These are phyloP conservation scores for western clawed frog (Xenopus tropicalis) DNA, from an alignment of 2,113 vertebrate genomes.

Conservation along the genomic window DNA sequence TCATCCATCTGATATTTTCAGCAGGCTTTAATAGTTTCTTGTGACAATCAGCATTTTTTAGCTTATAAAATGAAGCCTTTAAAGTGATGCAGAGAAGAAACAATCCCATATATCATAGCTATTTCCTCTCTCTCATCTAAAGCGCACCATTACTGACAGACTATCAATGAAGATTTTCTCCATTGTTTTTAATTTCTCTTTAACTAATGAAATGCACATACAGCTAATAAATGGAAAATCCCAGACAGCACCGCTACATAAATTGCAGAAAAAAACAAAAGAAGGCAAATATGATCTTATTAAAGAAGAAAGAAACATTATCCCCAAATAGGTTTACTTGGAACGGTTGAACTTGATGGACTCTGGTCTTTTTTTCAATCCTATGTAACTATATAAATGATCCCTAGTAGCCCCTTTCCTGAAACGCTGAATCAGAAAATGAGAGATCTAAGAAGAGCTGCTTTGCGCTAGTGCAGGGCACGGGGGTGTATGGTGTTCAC, in stretches of 20 bases:
- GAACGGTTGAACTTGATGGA: no score
- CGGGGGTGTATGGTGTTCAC: no score
- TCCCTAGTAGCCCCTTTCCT: no score
- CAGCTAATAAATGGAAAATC: slow-evolving; percentile 40
- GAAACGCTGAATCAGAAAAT: no score
- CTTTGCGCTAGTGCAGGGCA: no score
- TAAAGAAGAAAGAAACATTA: no score
- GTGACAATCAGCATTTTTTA: slow-evolving; percentile 61
- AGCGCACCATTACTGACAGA: slow-evolving; percentile 11
- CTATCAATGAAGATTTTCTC: not conserved
- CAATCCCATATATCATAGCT: slow-evolving; percentile 52
- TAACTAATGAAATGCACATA: slow-evolving; percentile 37
- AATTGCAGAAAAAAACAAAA: slow-evolving; percentile 21
- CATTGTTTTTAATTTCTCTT: slow-evolving; percentile 19
- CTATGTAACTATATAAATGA: no score
- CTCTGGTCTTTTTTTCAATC: no score
- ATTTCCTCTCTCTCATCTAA: slow-evolving; percentile 23
- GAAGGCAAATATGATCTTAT: no score
- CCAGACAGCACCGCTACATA: slow-evolving; percentile 6
- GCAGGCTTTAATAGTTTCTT: slow-evolving; percentile 61
- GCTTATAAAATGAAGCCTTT: slow-evolving; percentile 57
- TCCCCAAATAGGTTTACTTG: no score
- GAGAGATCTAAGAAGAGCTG: no score
- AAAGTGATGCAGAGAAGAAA: slow-evolving; percentile 55
- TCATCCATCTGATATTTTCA: slow-evolving; percentile 61